Percentiles rank a stretch among this genome's conserved stretches.
Conservation (phyloP, 2,888 invertebrate genomes). For the Anoncus sp. region DNA sequence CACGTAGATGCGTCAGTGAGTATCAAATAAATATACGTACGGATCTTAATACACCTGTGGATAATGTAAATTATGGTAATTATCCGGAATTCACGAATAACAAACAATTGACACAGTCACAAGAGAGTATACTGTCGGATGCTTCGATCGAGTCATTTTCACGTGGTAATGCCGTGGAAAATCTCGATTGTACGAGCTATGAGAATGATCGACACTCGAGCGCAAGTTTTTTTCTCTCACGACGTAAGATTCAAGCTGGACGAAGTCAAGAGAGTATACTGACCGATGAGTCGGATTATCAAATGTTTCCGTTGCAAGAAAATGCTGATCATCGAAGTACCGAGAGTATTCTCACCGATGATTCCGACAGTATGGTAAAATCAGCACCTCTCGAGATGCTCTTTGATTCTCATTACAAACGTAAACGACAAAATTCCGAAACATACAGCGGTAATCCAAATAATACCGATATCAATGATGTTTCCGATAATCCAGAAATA, state of each 20-base stretch:
- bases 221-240: conserved; percentile 92
- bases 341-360: conserved; percentile 92
- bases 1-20: conserved; percentile 90
- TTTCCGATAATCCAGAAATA: conserved; percentile 33
- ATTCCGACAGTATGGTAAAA: conserved; percentile 89
- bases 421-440: conserved; percentile 81
- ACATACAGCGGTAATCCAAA: conserved; percentile 82
- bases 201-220: conserved; percentile 84
- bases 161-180: conserved; percentile 74
- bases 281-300: conserved; percentile 89
- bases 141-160: conserved; percentile 79
- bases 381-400: conserved; percentile 91
- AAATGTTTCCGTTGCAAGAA: conserved; percentile 83
- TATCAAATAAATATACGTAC: conserved; percentile 88
- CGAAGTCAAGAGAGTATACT: conserved; percentile 91
- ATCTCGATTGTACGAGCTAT: conserved; percentile 76
- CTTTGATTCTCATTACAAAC: conserved; percentile 85
- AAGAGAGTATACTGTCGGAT: conserved; percentile 80
- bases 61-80: conserved; percentile 67
- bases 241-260: conserved; percentile 86
- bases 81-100: conserved; percentile 63
- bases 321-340: conserved; percentile 90
- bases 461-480: conserved; percentile 67
- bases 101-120: conserved; percentile 75
- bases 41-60: conserved; percentile 74